These are phyloP conservation scores for Antedon mediterranea DNA, from an alignment of 53 echinoderm and acorn worm species.

Conservation along the genomic window DNA sequence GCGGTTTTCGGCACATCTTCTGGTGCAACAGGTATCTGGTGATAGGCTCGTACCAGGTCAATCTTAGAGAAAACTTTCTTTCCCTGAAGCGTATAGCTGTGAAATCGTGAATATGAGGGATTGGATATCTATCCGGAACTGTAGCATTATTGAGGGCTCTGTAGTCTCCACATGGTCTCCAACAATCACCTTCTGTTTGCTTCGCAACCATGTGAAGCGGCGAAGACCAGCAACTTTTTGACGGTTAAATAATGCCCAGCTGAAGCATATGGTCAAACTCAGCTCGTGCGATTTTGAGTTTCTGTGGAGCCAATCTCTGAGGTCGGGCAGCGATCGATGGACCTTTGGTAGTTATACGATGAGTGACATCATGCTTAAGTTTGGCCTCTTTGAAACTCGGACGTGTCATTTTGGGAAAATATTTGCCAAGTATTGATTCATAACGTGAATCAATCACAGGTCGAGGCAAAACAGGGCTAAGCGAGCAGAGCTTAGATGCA, in stretches of 20 bases:
- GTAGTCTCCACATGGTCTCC: conserved; percentile 19
- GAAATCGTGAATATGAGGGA: conserved; percentile 40
- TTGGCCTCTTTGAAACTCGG: not conserved
- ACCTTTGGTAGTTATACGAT: conserved; percentile 24
- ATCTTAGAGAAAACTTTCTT: conserved; percentile 24
- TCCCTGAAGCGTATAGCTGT: conserved; percentile 8
- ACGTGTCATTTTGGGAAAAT: not conserved
- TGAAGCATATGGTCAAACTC: conserved; percentile 41
- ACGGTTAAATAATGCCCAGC: conserved; percentile 26
- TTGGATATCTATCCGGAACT: conserved; percentile 26
- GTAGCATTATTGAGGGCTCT: conserved; percentile 24
- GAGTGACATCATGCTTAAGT: conserved; percentile 31
- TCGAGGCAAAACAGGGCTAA: not conserved
- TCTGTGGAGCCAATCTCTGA: conserved; percentile 9
- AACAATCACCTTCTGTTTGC: not conserved
- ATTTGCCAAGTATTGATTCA: not conserved
- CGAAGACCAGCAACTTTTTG: conserved; percentile 28
- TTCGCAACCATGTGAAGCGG: conserved; percentile 9
- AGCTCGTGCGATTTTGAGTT: conserved; percentile 1
- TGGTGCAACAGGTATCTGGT: conserved; percentile 37
- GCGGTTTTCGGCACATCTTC: conserved; percentile 22
- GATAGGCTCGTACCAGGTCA: conserved; percentile 19
- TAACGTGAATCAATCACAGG: not conserved
- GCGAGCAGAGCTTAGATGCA: no score
- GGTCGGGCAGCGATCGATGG: conserved; percentile 22